phyloP scores from a whole-genome alignment of 2,888 invertebrate genomes.

The Cheilosia scutellata region DNA sequence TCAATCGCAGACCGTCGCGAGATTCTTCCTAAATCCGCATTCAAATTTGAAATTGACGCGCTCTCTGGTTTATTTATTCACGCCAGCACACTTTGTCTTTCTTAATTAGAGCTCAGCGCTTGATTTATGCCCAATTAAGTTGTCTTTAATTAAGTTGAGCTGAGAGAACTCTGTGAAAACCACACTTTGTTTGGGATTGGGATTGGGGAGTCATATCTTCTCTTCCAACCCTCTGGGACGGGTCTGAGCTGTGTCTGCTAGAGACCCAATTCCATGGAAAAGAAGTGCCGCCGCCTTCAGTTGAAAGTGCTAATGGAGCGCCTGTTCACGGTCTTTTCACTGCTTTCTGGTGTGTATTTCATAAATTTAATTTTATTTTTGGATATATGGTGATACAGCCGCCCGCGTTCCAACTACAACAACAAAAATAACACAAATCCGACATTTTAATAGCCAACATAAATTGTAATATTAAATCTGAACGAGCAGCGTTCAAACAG shows the following conservation, averaged over 20 bases:
- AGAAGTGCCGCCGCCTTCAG: slow-evolving; percentile 35
- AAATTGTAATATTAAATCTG: slow-evolving; percentile 80
- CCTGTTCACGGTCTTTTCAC: slow-evolving; percentile 50
- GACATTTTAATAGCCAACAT: slow-evolving; percentile 80
- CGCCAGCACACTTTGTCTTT: slow-evolving; percentile 64
- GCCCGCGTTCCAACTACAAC: slow-evolving; percentile 28
- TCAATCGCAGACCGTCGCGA: not conserved
- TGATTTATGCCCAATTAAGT: slow-evolving; percentile 66
- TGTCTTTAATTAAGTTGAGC: slow-evolving; percentile 67
- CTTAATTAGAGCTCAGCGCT: slow-evolving; percentile 67
- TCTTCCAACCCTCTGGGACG: not conserved
- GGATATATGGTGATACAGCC: slow-evolving; percentile 23
- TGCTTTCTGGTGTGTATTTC: slow-evolving; percentile 31
- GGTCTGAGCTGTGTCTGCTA: not conserved
- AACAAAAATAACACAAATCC: slow-evolving; percentile 71
- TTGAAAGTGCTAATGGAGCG: slow-evolving; percentile 59
- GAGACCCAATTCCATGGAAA: slow-evolving; percentile 41
- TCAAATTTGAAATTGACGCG: slow-evolving; percentile 55
- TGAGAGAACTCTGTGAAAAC: slow-evolving; percentile 39
- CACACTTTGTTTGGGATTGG: slow-evolving; percentile 25
- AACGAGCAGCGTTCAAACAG: slow-evolving; percentile 1
- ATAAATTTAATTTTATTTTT: slow-evolving; percentile 22
- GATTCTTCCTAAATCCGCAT: slow-evolving; percentile 40
- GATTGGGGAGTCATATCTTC: not conserved
- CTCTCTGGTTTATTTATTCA: slow-evolving; percentile 57